phyloP scores from a whole-genome alignment of 2,888 invertebrate genomes.

The Cremastobaeus sp. region DNA sequence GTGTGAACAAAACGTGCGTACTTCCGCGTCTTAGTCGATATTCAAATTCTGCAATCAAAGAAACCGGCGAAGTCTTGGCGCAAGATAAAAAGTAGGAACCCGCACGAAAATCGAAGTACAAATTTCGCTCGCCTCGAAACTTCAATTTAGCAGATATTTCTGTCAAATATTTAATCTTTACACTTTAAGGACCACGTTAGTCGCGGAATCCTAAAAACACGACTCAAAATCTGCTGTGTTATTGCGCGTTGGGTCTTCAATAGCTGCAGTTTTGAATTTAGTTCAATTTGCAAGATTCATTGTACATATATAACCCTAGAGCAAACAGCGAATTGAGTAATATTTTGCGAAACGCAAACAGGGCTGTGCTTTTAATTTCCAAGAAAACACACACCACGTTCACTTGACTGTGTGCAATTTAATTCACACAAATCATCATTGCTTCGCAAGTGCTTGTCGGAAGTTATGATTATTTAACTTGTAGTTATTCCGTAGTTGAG shows the following conservation, averaged over 20 bases:
- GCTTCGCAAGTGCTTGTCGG: constrained; percentile 10
- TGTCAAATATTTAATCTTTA: too few species aligned
- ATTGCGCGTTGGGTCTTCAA: too few species aligned
- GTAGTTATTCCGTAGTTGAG: constrained; percentile 30
- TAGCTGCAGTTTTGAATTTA: too few species aligned
- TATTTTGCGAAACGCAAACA: constrained; percentile 16
- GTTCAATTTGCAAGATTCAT: too few species aligned
- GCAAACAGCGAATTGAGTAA: too few species aligned
- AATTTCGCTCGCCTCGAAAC: neutral
- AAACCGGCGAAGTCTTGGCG: constrained; percentile 16
- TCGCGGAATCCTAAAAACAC: too few species aligned
- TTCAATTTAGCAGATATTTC: too few species aligned
- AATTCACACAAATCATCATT: constrained; percentile 42
- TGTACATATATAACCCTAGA: too few species aligned
- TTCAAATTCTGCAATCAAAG: constrained; percentile 52
- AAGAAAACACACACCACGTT: constrained; percentile 19
- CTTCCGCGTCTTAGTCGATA: constrained; percentile 50
- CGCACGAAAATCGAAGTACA: constrained; percentile 23
- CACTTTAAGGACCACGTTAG: too few species aligned
- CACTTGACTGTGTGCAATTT: constrained; percentile 25
- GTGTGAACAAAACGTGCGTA: constrained; percentile 62
- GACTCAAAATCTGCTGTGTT: too few species aligned
- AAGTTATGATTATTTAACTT: constrained; percentile 47
- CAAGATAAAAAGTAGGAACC: constrained; percentile 27
- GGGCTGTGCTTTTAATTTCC: constrained; percentile 22